phyloP scores from a whole-genome alignment of 2,797 vertebrate genomes.

The Leptoclinus maculatus region DNA sequence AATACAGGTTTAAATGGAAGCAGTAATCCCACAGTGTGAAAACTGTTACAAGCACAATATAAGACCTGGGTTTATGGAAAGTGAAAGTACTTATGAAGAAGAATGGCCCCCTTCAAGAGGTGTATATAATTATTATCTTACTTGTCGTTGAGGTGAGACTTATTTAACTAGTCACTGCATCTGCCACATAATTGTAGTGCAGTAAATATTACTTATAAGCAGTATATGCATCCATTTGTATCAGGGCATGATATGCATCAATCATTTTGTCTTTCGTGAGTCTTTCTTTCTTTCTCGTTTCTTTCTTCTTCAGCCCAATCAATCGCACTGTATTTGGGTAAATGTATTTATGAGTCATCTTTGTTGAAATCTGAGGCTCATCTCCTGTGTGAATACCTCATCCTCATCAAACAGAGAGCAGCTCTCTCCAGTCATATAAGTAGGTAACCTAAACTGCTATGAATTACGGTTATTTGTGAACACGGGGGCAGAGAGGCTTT shows the following conservation, averaged over 20 bases:
- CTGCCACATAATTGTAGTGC: not conserved
- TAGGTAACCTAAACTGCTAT: slow-evolving; percentile 21
- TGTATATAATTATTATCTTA: not conserved
- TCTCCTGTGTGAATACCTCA: slow-evolving; percentile 40
- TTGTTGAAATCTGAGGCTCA: slow-evolving; percentile 31
- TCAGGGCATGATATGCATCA: not conserved
- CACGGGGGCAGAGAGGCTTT: slow-evolving; percentile 18
- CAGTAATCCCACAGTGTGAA: not conserved
- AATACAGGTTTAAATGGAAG: not conserved
- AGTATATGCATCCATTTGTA: not conserved
- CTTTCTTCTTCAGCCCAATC: slow-evolving; percentile 14
- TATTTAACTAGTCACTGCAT: not conserved
- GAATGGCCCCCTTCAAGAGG: not conserved
- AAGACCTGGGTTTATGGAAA: not conserved
- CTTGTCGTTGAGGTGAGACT: not conserved
- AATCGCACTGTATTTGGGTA: slow-evolving; percentile 38
- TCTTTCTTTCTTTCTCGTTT: not conserved
- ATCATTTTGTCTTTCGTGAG: not conserved
- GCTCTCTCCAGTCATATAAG: slow-evolving; percentile 26
- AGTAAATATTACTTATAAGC: not conserved
- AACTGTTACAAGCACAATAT: not conserved
- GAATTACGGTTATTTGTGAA: slow-evolving; percentile 55
- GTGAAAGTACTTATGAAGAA: not conserved
- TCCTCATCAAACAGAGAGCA: slow-evolving; percentile 20
- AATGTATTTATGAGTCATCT: slow-evolving; percentile 39